Evolutionary conservation across 2,888 invertebrate genomes (phyloP).

Genomic region (Petrolisthes cinctipes): DNA sequence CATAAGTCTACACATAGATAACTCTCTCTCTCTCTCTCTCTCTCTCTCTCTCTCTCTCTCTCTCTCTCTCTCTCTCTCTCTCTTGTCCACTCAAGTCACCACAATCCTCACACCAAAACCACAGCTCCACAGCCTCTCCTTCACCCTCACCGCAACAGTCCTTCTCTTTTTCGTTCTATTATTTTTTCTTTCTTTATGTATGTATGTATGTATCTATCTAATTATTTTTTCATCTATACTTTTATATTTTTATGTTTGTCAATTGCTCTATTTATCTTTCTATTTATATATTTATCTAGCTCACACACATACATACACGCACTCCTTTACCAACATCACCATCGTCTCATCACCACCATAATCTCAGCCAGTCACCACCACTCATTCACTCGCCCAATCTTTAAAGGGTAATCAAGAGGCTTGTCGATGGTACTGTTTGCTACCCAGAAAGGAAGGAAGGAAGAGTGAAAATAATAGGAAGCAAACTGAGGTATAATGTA

Average conservation of each 20-base stretch:
- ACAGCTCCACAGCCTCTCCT: not conserved
- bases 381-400: not conserved
- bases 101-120: too few relatives aligned
- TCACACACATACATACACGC: not conserved
- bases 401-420: too few relatives aligned
- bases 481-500: not conserved
- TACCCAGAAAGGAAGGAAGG: not conserved
- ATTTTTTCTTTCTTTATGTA: not conserved
- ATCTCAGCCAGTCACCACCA: not conserved
- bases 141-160: not conserved
- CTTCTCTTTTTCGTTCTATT: not conserved
- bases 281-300: not conserved
- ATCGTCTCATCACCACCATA: not conserved
- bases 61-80: constrained; percentile 7
- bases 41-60: constrained; percentile 26
- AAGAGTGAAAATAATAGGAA: not conserved
- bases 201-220: not conserved
- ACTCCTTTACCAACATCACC: not conserved
- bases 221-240: not conserved
- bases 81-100: not conserved
- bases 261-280: not conserved
- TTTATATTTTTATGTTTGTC: not conserved
- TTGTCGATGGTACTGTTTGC: too few relatives aligned
- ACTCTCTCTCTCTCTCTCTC: constrained; percentile 12
- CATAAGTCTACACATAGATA: not conserved